A percentile compares a stretch with the other conserved stretches of the same genome.
phyloP scores from a whole-genome alignment of 2,113 vertebrate species.

The Pagrus major region DNA sequence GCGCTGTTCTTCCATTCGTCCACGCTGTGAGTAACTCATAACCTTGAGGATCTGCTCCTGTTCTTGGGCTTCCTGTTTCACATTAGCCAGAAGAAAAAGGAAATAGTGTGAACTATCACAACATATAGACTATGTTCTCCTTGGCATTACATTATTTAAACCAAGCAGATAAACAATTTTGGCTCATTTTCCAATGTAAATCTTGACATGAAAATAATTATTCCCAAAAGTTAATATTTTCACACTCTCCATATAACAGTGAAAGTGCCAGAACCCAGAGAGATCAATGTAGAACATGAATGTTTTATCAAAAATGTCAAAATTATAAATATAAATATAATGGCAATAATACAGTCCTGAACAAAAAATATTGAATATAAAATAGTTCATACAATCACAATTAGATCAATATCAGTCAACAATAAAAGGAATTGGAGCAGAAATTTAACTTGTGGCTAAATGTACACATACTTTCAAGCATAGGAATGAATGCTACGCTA shows the following conservation, averaged over 20 bases:
- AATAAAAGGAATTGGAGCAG: background rate
- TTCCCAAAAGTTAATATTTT: background rate
- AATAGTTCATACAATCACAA: background rate
- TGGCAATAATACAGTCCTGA: background rate
- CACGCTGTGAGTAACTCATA: conserved; percentile 81
- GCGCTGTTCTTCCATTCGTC: conserved; percentile 83
- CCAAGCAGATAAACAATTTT: background rate
- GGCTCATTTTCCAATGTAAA: background rate
- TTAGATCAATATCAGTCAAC: background rate
- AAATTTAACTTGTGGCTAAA: background rate
- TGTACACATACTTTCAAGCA: background rate
- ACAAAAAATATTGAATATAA: background rate
- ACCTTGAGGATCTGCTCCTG: conserved; percentile 82
- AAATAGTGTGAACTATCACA: background rate
- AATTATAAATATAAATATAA: no score
- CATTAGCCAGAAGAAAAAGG: background rate
- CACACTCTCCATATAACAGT: background rate
- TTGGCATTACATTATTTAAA: background rate
- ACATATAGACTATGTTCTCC: background rate
- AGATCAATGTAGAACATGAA: background rate
- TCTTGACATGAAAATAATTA: background rate
- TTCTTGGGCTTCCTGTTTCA: conserved; percentile 55
- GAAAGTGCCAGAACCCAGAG: background rate
- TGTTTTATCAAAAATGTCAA: background rate
- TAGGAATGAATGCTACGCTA: background rate